Evolutionary conservation across 2,113 vertebrate species (phyloP).

Genomic region (Miniopterus natalensis): DNA sequence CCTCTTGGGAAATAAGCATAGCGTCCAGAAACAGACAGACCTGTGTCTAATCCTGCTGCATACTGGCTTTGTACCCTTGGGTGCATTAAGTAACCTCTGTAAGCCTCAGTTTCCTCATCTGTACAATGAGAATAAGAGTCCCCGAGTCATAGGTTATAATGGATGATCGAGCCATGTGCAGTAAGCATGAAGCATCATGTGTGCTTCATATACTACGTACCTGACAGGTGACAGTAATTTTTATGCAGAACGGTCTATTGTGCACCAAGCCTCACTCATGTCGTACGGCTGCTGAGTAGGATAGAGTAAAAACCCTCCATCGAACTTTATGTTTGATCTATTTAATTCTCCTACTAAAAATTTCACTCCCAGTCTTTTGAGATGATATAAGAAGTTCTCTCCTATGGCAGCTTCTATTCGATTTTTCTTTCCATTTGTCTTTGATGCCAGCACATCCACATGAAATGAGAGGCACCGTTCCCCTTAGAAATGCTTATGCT

Average conservation of each 20-base stretch:
- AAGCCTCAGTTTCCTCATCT: not conserved
- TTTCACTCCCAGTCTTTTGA: not conserved
- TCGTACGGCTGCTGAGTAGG: not conserved
- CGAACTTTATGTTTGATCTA: not conserved
- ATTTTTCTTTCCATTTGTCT: not conserved
- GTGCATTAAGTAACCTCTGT: not conserved
- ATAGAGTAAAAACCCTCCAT: not conserved
- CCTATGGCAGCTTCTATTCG: not conserved
- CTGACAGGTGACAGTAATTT: not conserved
- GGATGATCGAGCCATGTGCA: not conserved
- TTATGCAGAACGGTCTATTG: not conserved
- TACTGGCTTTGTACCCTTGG: not conserved
- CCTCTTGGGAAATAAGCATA: not conserved
- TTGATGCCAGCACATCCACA: not conserved
- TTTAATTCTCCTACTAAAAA: not conserved
- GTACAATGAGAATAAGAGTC: not conserved
- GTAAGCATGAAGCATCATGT: not conserved
- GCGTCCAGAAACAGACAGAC: not conserved
- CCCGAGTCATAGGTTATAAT: not conserved
- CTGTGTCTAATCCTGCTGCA: not conserved
- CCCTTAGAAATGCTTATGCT: not conserved
- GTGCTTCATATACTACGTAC: not conserved
- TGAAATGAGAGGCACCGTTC: not conserved
- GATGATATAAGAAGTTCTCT: not conserved
- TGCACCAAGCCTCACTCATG: not conserved